A percentile compares a stretch with the other conserved stretches of the same genome.
These are phyloP conservation scores for Eptatretus atami DNA, from an alignment of 2,797 vertebrate species.

Conservation along the genomic window DNA sequence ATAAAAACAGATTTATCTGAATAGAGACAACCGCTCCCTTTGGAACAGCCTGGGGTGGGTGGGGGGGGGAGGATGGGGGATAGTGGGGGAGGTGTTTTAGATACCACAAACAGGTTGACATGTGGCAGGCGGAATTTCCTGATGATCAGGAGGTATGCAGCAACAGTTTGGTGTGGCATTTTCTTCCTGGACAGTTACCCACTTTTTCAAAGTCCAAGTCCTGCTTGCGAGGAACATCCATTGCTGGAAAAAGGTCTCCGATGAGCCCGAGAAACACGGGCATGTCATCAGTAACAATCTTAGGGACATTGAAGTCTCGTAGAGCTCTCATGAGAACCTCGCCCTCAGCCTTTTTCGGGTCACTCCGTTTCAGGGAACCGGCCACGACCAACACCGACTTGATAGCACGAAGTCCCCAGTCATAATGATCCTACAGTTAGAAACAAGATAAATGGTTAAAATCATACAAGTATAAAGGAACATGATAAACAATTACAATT, in stretches of 20 bases:
- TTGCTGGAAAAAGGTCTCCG: slow-evolving; percentile 34
- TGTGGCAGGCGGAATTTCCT: too few species aligned
- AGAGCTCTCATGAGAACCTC: slow-evolving; percentile 35
- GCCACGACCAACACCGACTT: slow-evolving; percentile 37
- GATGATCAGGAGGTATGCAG: too few species aligned
- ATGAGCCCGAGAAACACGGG: slow-evolving; percentile 33
- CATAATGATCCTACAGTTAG: too few species aligned
- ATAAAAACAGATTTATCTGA: too few species aligned
- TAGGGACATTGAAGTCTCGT: slow-evolving; percentile 48
- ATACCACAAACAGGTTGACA: too few species aligned
- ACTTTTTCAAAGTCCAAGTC: slow-evolving; percentile 30
- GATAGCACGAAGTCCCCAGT: slow-evolving; percentile 18
- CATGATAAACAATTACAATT: too few species aligned
- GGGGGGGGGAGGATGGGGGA: too few species aligned
- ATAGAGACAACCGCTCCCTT: too few species aligned
- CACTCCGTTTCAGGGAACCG: slow-evolving; percentile 23
- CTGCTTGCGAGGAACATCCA: slow-evolving; percentile 28
- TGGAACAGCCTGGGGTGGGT: too few species aligned
- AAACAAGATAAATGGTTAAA: too few species aligned
- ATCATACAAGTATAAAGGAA: too few species aligned
- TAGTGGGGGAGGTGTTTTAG: background rate
- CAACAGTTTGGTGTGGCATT: background rate
- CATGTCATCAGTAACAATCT: slow-evolving; percentile 39
- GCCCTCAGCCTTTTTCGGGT: slow-evolving; percentile 25
- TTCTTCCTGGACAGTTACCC: slow-evolving; percentile 11